phyloP scores from a whole-genome alignment of 1,140 invertebrate species.

The Gerris buenoi region DNA sequence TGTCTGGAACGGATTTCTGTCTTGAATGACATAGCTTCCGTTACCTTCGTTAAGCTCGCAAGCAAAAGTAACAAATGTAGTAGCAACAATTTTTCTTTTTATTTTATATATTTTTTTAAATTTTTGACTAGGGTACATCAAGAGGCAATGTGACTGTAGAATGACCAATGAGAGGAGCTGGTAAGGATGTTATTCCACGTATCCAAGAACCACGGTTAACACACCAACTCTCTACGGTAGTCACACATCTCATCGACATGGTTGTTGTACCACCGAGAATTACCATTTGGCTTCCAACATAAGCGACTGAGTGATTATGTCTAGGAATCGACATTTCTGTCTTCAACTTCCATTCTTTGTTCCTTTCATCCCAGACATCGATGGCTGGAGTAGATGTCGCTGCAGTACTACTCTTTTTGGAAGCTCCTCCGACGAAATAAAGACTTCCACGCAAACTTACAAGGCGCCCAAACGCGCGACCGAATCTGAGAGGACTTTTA shows the following conservation, averaged over 20 bases:
- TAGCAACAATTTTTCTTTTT: too few relatives aligned
- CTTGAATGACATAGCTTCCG: too few relatives aligned
- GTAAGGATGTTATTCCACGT: not conserved
- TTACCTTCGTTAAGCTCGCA: too few relatives aligned
- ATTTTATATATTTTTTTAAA: not conserved
- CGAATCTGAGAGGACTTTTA: not conserved
- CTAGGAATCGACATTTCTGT: not conserved
- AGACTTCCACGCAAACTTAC: not conserved
- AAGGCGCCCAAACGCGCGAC: not conserved
- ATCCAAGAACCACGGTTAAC: not conserved
- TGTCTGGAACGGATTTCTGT: too few relatives aligned
- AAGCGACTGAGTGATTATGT: not conserved
- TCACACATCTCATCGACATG: not conserved
- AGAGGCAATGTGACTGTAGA: not conserved
- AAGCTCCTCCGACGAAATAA: not conserved
- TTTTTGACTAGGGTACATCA: not conserved
- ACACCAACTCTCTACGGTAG: not conserved
- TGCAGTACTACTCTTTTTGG: not conserved
- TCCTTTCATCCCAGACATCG: constrained; percentile 1
- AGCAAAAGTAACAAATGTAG: too few relatives aligned
- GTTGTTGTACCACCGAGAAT: constrained; percentile 1
- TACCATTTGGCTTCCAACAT: not conserved
- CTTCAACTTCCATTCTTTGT: constrained; percentile 1
- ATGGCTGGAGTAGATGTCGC: not conserved
- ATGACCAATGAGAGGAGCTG: not conserved